Conservation (phyloP, 2,888 invertebrate species). For the Pteria penguin region DNA sequence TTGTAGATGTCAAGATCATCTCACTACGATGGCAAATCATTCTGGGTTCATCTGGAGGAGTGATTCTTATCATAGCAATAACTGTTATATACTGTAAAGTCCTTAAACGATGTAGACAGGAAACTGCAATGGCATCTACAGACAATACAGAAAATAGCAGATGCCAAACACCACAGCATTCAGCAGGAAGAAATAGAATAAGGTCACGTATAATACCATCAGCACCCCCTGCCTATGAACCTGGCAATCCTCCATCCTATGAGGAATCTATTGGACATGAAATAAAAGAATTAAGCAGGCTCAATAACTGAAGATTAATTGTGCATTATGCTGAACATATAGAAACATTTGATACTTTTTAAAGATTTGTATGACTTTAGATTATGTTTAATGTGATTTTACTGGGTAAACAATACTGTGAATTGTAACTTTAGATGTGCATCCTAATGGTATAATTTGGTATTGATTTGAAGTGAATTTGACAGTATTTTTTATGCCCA, state of each 20-base stretch:
- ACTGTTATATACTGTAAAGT: conserved; percentile 12
- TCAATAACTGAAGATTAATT: too few relatives aligned
- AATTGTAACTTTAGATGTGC: too few relatives aligned
- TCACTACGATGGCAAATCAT: conserved; percentile 32
- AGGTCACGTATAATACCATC: not conserved
- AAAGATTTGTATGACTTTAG: too few relatives aligned
- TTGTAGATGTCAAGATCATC: conserved; percentile 15
- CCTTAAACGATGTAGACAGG: not conserved
- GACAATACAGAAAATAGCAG: not conserved
- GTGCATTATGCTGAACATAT: too few relatives aligned
- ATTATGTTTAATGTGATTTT: too few relatives aligned
- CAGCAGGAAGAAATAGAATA: not conserved
- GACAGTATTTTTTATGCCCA: too few relatives aligned
- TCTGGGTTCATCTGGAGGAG: conserved; percentile 11
- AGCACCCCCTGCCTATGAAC: not conserved
- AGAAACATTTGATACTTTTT: too few relatives aligned
- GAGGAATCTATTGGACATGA: not conserved
- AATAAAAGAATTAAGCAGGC: not conserved
- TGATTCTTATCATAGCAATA: conserved; percentile 6
- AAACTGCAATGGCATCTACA: not conserved
- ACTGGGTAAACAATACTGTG: too few relatives aligned
- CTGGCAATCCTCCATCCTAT: not conserved
- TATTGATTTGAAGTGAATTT: too few relatives aligned
- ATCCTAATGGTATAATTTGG: too few relatives aligned
- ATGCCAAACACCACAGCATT: not conserved